Percentiles rank a stretch among this genome's conserved stretches.
Conservation (phyloP, 2,113 vertebrate genomes). For the Dermatemys mawii region DNA sequence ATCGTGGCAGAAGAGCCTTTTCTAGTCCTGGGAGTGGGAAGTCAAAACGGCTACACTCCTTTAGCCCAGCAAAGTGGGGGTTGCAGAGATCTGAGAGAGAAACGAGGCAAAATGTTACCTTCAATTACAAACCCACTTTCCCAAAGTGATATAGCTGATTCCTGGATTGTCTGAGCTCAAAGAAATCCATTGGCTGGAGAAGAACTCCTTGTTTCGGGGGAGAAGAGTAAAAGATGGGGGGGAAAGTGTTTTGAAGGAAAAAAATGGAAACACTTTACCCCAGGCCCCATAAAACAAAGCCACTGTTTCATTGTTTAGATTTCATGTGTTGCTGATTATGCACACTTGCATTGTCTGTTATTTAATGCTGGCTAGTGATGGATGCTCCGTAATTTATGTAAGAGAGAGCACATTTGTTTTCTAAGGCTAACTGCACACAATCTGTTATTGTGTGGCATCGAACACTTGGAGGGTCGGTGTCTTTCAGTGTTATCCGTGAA, state of each 20-base stretch:
- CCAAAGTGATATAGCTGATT: rapidly evolving
- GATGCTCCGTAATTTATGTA: constrained; percentile 19
- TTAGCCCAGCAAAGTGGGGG: not conserved
- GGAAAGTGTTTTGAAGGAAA: not conserved
- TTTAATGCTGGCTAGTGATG: constrained; percentile 38
- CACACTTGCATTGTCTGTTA: not conserved
- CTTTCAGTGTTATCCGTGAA: constrained; percentile 48
- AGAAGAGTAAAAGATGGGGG: not conserved
- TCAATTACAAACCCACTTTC: not conserved
- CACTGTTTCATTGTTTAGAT: not conserved
- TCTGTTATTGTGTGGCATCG: constrained; percentile 53
- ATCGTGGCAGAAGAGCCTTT: not conserved
- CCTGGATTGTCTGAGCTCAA: not conserved
- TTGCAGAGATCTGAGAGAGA: not conserved
- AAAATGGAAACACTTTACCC: not conserved
- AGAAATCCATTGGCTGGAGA: not conserved
- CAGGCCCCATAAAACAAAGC: not conserved
- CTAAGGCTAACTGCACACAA: constrained; percentile 53
- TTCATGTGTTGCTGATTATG: constrained; percentile 2
- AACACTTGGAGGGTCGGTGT: constrained; percentile 50
- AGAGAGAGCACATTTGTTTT: constrained; percentile 60
- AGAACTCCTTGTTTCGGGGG: not conserved
- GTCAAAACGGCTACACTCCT: rapidly evolving
- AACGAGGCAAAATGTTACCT: not conserved
- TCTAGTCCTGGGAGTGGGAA: not conserved